Evolutionary conservation across 2,888 invertebrate species (phyloP).

Genomic region (Catocala sponsa): DNA sequence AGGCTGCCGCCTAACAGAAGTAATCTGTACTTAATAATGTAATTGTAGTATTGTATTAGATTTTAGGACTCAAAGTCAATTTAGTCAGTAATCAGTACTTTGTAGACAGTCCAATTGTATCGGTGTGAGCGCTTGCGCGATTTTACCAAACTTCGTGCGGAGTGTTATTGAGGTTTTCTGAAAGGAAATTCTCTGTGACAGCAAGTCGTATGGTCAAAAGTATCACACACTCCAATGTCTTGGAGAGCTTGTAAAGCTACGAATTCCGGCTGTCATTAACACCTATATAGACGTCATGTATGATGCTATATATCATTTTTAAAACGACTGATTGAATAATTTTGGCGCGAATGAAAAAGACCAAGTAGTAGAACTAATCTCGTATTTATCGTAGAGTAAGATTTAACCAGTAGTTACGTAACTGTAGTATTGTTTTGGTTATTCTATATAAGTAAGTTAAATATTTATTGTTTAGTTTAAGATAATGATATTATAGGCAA

Average conservation of each 20-base stretch:
- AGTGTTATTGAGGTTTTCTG: too few species aligned
- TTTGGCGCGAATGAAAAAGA: too few species aligned
- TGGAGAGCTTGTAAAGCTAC: too few species aligned
- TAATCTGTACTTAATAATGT: slow-evolving; percentile 73
- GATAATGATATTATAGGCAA: slow-evolving; percentile 48
- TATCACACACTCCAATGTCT: too few species aligned
- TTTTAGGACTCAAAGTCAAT: slow-evolving; percentile 28
- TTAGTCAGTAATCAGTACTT: slow-evolving; percentile 11
- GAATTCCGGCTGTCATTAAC: too few species aligned
- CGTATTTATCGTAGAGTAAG: slow-evolving; percentile 30
- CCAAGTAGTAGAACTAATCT: slow-evolving; percentile 37
- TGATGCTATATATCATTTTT: too few species aligned
- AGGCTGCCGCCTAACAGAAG: slow-evolving; percentile 76
- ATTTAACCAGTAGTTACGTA: slow-evolving; percentile 40
- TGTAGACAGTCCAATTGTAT: neutral
- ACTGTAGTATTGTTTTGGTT: slow-evolving; percentile 55
- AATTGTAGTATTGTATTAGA: slow-evolving; percentile 63
- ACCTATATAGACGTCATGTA: too few species aligned
- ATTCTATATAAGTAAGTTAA: slow-evolving; percentile 40
- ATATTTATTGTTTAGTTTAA: slow-evolving; percentile 63
- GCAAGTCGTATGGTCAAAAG: too few species aligned
- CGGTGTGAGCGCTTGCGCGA: too few species aligned
- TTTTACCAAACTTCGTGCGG: too few species aligned
- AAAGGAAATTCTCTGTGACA: too few species aligned
- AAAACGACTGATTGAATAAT: too few species aligned